Evolutionary conservation across 2,113 vertebrate species (phyloP).

Genomic region (Eretmochelys imbricata): DNA sequence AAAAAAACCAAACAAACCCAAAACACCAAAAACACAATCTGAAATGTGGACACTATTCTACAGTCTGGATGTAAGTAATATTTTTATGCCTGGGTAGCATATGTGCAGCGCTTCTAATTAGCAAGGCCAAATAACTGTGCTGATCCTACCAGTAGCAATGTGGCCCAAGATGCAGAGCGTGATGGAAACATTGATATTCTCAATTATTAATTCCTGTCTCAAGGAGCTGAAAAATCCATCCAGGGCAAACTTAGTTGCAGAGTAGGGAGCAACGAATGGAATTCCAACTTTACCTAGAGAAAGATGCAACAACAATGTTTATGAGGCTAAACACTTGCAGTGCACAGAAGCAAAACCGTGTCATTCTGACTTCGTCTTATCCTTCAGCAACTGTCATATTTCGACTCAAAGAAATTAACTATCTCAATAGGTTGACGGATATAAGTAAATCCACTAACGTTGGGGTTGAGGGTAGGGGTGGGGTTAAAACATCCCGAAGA

Average conservation of each 20-base stretch:
- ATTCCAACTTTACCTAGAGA: slow-evolving; percentile 62
- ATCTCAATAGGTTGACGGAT: background rate
- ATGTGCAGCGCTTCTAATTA: background rate
- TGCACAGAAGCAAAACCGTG: background rate
- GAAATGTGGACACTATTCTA: background rate
- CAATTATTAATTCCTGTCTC: slow-evolving; percentile 58
- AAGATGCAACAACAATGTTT: background rate
- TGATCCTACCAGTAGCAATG: slow-evolving; percentile 80
- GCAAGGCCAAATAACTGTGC: background rate
- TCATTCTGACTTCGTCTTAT: background rate
- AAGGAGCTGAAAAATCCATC: slow-evolving; percentile 82
- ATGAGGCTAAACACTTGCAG: background rate
- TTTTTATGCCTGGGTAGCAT: background rate
- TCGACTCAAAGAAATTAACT: background rate
- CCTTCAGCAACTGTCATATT: background rate
- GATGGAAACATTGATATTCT: slow-evolving; percentile 79
- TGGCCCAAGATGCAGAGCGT: slow-evolving; percentile 81
- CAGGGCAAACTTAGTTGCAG: slow-evolving; percentile 81
- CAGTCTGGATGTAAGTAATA: background rate
- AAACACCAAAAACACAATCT: background rate
- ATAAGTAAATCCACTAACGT: background rate
- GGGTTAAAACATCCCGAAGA: background rate
- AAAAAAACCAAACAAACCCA: background rate
- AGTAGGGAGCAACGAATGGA: slow-evolving; percentile 71
- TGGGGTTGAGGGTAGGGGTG: background rate